Base-by-base conservation (phyloP, 2,113 vertebrate genomes). In the Gobiocypris rarus region DNA sequence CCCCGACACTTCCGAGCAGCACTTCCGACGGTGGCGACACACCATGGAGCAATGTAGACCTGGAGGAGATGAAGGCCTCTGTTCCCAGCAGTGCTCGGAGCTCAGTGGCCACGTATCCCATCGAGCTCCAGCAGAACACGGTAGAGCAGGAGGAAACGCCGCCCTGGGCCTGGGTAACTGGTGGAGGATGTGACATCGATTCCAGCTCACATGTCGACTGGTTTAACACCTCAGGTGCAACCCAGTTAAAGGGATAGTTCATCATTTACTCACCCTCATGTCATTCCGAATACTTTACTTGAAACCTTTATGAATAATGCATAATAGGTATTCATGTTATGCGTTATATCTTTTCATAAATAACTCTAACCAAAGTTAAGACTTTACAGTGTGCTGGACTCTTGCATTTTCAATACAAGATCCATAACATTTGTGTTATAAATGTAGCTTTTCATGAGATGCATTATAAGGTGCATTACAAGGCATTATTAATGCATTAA, bases 1-100 rank as follows among this genome's bases (percentile, higher is more conserved):
- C 88, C 22, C 69, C 3, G 9, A 84, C 43, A 4, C 1, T 84
- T 14, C 84, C 84, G 0, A 87, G 88, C 7, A 90, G 89, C 9
- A 87, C 65, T 0, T 77, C 86, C 1, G 82, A 67, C 0, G 78
- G 85, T 3, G 88, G 83, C 0, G 94, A 95, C 1, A 88, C 94
- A 63, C 96, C 94, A 63, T 98, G 97, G 97, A 97, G 96, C 88
- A 98, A 95, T 11, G 97, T 98, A 48, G 97, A 98, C 86, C 91
- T 99, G 86, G 97, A 97, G 87, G 97, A 52, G 45, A 69, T 13
- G 2, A 81, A 71, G 5, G 81, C 45, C 34, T 3, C 31, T 1
- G 75, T 58, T 0, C 6, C 61, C 10, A 83, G 78, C 8, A 87
- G 91, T 0, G 86, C 87, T 0, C 90, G 94, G 69, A 91, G 91